A percentile compares a stretch with the other conserved stretches of the same genome.
phyloP scores from a whole-genome alignment of 37 sponge, comb jelly and placozoan genomes.

The Aplysina aerophoba region DNA sequence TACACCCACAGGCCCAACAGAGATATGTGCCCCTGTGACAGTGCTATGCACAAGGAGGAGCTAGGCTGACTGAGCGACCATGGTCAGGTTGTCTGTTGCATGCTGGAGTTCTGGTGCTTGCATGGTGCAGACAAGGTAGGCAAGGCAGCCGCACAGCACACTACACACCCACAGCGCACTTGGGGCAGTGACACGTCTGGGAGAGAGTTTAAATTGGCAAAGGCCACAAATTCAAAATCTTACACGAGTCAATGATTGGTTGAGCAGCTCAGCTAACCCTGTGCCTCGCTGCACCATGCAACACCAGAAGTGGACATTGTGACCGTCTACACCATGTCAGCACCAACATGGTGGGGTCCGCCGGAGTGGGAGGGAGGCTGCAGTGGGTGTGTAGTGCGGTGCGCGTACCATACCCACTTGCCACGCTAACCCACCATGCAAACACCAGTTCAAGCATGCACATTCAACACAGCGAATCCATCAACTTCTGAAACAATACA shows the following conservation, averaged over 20 bases:
- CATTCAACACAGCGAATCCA: neutral
- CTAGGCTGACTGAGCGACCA: too few relatives aligned
- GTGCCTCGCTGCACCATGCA: conserved; percentile 19
- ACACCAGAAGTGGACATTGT: conserved; percentile 17
- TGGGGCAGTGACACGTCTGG: too few relatives aligned
- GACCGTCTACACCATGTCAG: conserved; percentile 69
- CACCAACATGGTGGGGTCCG: too few relatives aligned
- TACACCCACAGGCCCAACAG: too few relatives aligned
- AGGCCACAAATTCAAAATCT: too few relatives aligned
- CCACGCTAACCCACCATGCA: neutral
- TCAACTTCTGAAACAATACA: too few relatives aligned
- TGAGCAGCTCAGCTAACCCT: too few relatives aligned
- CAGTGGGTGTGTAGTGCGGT: conserved; percentile 19
- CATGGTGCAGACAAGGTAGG: conserved; percentile 23
- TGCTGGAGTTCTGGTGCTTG: conserved; percentile 18
- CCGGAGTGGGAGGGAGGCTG: too few relatives aligned
- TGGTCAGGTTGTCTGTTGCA: neutral
- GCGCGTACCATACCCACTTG: neutral
- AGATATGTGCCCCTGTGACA: too few relatives aligned
- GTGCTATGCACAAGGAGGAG: too few relatives aligned
- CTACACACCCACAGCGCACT: neutral
- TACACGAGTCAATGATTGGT: too few relatives aligned
- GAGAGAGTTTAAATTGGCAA: too few relatives aligned
- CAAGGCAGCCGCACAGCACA: neutral
- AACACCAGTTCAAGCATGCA: conserved; percentile 18